Evolutionary conservation across 1,140 invertebrate species (phyloP).

Genomic region (Olivierus martensii): DNA sequence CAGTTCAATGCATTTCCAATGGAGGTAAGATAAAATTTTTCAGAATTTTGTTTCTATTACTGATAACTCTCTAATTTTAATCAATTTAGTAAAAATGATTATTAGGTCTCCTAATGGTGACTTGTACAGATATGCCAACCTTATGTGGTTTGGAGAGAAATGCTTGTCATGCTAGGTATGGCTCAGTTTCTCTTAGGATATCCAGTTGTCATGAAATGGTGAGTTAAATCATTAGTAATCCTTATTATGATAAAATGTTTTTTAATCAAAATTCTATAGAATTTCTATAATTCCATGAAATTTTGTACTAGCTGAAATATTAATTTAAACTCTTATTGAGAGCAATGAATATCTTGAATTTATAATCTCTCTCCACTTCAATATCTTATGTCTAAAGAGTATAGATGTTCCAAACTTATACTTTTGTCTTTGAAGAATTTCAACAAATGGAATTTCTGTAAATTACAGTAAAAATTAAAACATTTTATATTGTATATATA

Average conservation of each 20-base stretch:
- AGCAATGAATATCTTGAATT: too few species aligned
- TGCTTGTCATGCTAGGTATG: slow-evolving; percentile 89
- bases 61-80: background rate
- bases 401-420: too few species aligned
- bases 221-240: background rate
- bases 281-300: too few species aligned
- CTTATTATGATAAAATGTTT: background rate
- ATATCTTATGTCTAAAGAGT: too few species aligned
- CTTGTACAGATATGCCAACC: slow-evolving; percentile 95
- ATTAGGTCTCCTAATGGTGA: slow-evolving; percentile 62
- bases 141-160: slow-evolving; percentile 89
- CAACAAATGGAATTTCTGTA: too few species aligned
- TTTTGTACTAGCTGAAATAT: too few species aligned
- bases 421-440: too few species aligned
- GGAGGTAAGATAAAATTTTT: slow-evolving; percentile 23
- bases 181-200: slow-evolving; percentile 68
- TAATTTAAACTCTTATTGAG: too few species aligned
- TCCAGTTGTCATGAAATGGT: slow-evolving; percentile 91
- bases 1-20: slow-evolving; percentile 46
- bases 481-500: too few species aligned
- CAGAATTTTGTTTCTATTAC: background rate
- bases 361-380: too few species aligned
- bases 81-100: background rate
- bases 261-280: too few species aligned
- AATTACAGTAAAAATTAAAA: too few species aligned